These are phyloP conservation scores for Microtus pennsylvanicus DNA, from an alignment of 2,113 vertebrate species.

Conservation along the genomic window DNA sequence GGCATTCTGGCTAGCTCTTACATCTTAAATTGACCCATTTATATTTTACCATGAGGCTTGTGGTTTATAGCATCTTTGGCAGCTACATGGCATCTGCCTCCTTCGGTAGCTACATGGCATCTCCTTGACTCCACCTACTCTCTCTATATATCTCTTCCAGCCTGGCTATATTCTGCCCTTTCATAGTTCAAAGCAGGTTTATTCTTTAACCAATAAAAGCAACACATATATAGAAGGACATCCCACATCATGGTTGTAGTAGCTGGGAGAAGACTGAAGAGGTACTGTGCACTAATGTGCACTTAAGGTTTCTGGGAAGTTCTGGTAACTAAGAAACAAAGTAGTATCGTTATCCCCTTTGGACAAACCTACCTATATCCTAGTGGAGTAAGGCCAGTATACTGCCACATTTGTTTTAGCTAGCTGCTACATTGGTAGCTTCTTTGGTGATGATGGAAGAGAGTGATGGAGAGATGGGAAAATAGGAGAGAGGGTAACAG, in stretches of 20 bases:
- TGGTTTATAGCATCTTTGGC: too few species aligned
- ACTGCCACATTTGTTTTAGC: slow-evolving; percentile 47
- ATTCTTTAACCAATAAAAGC: too few species aligned
- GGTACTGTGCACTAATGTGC: slow-evolving; percentile 36
- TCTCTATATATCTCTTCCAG: too few species aligned
- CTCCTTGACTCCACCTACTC: too few species aligned
- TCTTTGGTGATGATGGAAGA: background rate
- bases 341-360: slow-evolving; percentile 62
- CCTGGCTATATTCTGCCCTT: too few species aligned
- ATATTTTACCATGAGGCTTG: too few species aligned
- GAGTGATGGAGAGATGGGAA: background rate
- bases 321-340: slow-evolving; percentile 71
- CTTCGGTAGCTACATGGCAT: too few species aligned
- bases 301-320: slow-evolving; percentile 60
- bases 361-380: slow-evolving; percentile 36
- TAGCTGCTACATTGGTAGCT: slow-evolving; percentile 36
- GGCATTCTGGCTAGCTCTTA: too few species aligned
- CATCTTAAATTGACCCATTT: too few species aligned
- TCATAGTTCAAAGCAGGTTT: too few species aligned
- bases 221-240: too few species aligned
- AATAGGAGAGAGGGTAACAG: slow-evolving; percentile 16
- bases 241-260: slow-evolving; percentile 32
- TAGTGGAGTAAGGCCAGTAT: slow-evolving; percentile 3
- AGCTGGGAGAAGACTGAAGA: slow-evolving; percentile 68
- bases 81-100: too few species aligned